Conservation (phyloP, 2,888 invertebrate species). For the Entomobrya multifasciata region DNA sequence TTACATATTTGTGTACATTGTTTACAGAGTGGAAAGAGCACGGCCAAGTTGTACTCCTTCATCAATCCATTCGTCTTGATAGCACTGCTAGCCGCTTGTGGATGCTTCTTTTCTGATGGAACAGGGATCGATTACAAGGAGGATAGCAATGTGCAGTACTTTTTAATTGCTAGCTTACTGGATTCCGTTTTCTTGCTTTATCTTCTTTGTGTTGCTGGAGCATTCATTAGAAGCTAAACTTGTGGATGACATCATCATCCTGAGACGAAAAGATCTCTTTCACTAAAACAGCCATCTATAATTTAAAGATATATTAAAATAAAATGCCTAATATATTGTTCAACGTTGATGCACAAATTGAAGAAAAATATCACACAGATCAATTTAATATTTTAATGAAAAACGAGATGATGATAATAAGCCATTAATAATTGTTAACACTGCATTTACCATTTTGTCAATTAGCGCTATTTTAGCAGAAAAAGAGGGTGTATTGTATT, state of each 20-base stretch:
- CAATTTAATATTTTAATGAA: background rate
- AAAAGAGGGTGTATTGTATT: background rate
- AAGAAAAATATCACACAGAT: background rate
- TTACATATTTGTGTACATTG: background rate
- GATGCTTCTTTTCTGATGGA: conserved; percentile 73
- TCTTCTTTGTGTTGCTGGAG: conserved; percentile 74
- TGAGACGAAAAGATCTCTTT: conserved; percentile 44
- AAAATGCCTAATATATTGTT: conserved; percentile 13
- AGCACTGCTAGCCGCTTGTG: conserved; percentile 67
- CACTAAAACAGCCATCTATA: conserved; percentile 28
- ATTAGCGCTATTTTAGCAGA: background rate
- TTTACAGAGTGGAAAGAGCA: conserved; percentile 72
- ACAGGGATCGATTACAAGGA: conserved; percentile 63
- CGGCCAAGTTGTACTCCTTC: conserved; percentile 74
- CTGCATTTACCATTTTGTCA: conserved; percentile 15
- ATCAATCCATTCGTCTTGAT: conserved; percentile 75
- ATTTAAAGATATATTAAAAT: conserved; percentile 1
- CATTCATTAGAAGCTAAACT: conserved; percentile 72
- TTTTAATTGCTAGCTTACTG: conserved; percentile 66
- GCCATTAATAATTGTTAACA: background rate
- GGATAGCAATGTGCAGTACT: conserved; percentile 59
- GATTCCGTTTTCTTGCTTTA: conserved; percentile 75
- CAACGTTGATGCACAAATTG: conserved; percentile 27
- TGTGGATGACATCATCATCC: conserved; percentile 53
- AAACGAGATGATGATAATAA: background rate